A percentile compares a stretch with the other conserved stretches of the same genome.
Evolutionary conservation across 2,113 vertebrate species (phyloP).

Genomic region (Calidris pygmaea): DNA sequence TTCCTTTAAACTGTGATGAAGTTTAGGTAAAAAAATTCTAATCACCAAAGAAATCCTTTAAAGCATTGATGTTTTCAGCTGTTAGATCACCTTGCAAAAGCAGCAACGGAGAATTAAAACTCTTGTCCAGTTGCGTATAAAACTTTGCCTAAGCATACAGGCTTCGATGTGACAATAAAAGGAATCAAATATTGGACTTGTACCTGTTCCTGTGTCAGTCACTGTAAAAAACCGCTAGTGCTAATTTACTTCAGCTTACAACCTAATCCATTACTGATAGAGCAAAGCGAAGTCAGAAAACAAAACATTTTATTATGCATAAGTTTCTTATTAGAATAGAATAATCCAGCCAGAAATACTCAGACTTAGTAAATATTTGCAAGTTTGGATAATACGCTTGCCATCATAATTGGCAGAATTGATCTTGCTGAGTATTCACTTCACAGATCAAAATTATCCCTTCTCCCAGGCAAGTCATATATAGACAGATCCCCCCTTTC

Average conservation of each 20-base stretch:
- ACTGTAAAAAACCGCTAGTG: neutral
- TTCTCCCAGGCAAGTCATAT: neutral
- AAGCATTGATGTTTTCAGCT: constrained; percentile 6
- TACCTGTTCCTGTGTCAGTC: neutral
- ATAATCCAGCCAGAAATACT: constrained; percentile 7
- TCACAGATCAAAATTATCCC: constrained; percentile 14
- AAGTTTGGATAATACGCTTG: neutral
- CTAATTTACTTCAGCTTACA: neutral
- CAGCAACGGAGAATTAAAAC: neutral
- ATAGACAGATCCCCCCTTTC: neutral
- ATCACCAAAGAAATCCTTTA: constrained; percentile 59
- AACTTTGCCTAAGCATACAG: neutral
- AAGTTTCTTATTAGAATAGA: neutral
- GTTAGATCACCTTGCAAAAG: constrained; percentile 23
- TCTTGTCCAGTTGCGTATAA: neutral
- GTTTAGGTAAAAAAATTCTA: constrained; percentile 48
- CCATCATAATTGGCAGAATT: constrained; percentile 18
- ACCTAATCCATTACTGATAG: neutral
- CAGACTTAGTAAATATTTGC: constrained; percentile 21
- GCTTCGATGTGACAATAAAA: neutral
- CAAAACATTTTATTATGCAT: neutral
- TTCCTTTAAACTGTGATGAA: constrained; percentile 60
- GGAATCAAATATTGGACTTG: neutral
- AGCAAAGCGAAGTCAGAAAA: neutral
- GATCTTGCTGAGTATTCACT: constrained; percentile 25